Evolutionary conservation across 2,888 invertebrate species (phyloP).

Genomic region (Clanis bilineata): DNA sequence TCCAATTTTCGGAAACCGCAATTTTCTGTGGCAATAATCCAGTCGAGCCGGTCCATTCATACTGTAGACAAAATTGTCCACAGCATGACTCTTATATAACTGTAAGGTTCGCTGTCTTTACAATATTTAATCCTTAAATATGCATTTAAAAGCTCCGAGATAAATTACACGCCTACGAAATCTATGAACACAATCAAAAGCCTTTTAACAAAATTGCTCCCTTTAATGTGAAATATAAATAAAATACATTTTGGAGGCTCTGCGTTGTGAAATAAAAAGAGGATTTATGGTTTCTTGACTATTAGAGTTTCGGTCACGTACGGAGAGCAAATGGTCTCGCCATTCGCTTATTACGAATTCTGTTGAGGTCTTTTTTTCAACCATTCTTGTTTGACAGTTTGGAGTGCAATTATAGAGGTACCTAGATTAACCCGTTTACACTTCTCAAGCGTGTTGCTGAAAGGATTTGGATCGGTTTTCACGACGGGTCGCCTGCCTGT

Average conservation of each 20-base stretch:
- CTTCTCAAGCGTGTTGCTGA: too few relatives aligned
- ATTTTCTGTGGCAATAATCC: too few relatives aligned
- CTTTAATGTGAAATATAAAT: slow-evolving; percentile 5
- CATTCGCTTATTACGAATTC: background rate
- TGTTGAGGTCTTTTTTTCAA: background rate
- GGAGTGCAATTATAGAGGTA: background rate
- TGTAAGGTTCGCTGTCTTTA: too few relatives aligned
- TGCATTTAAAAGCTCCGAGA: background rate
- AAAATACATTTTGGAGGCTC: background rate
- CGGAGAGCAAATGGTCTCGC: background rate
- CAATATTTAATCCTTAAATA: too few relatives aligned
- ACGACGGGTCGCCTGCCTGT: too few relatives aligned
- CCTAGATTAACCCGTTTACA: too few relatives aligned
- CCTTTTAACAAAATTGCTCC: background rate
- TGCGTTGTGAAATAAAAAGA: background rate
- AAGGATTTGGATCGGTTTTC: too few relatives aligned
- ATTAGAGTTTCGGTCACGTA: background rate
- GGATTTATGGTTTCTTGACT: background rate
- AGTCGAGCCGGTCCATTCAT: too few relatives aligned
- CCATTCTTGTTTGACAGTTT: background rate
- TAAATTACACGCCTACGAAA: background rate
- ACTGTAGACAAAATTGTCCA: too few relatives aligned
- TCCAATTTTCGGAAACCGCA: too few relatives aligned
- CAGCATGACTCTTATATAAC: too few relatives aligned
- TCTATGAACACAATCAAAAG: background rate